A percentile compares a stretch with the other conserved stretches of the same genome.
Evolutionary conservation across 2,888 invertebrate genomes (phyloP).

Genomic region (Drosophila pseudotalamancana): DNA sequence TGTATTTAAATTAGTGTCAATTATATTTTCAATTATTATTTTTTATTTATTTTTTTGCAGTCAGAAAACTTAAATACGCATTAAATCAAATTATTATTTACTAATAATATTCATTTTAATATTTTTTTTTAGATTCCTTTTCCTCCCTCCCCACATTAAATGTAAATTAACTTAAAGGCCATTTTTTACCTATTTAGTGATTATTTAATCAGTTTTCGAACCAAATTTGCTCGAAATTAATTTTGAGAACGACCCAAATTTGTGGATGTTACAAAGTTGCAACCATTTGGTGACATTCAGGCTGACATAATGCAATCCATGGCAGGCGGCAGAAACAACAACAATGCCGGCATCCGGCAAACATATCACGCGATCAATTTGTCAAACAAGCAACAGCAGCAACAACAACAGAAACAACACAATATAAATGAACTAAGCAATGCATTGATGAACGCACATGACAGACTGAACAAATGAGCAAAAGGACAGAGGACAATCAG

Average conservation of each 20-base stretch:
- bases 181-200: too few species aligned
- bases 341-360: slow-evolving; percentile 45
- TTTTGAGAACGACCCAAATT: neutral
- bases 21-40: neutral
- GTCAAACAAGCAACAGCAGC: slow-evolving; percentile 61
- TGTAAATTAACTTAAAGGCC: too few species aligned
- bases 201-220: too few species aligned
- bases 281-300: neutral
- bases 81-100: too few species aligned
- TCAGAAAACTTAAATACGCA: too few species aligned
- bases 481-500: slow-evolving; percentile 15
- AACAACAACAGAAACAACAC: slow-evolving; percentile 5
- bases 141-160: too few species aligned
- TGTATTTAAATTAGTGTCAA: neutral
- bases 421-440: slow-evolving; percentile 41
- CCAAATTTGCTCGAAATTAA: neutral
- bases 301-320: slow-evolving; percentile 28
- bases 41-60: neutral
- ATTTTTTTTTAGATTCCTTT: too few species aligned
- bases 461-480: slow-evolving; percentile 38
- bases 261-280: neutral
- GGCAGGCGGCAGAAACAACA: slow-evolving; percentile 8
- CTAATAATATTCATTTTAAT: too few species aligned
- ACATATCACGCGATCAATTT: slow-evolving; percentile 80
- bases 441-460: slow-evolving; percentile 53